Conservation (phyloP, 2,113 vertebrate species). For the Eptesicus fuscus region DNA sequence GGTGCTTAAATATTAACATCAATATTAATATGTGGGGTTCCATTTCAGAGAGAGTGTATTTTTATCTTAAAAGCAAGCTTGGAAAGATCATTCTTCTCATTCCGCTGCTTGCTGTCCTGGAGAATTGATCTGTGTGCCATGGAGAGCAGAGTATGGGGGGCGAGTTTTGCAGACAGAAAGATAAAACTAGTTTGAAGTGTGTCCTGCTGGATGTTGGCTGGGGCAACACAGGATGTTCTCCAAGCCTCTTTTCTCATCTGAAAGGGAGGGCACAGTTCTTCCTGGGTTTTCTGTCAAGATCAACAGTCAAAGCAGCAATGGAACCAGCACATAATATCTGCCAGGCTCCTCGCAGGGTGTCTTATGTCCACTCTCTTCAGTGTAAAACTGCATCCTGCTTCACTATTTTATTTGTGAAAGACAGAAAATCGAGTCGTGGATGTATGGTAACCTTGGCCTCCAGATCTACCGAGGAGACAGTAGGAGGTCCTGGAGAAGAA, state of each 20-base stretch:
- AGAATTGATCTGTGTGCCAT: background rate
- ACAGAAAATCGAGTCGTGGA: background rate
- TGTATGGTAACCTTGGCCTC: too few relatives aligned
- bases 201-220: background rate
- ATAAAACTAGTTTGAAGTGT: background rate
- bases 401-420: background rate
- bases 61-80: background rate
- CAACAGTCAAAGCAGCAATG: accelerated
- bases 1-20: background rate
- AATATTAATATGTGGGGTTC: too few relatives aligned
- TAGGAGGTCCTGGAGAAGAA: background rate
- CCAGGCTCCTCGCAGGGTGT: accelerated
- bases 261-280: accelerated
- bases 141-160: background rate
- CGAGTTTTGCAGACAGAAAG: background rate
- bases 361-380: accelerated
- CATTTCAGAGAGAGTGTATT: background rate
- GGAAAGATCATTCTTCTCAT: accelerated
- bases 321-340: accelerated
- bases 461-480: accelerated
- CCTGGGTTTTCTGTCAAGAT: background rate
- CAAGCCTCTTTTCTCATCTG: background rate
- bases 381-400: background rate
- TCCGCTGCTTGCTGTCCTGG: accelerated
- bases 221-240: background rate